Evolutionary conservation across 2,113 vertebrate genomes (phyloP), one percentile per base, ranked within the genome.

Genomic region (Eulacestoma nigropectus): DNA sequence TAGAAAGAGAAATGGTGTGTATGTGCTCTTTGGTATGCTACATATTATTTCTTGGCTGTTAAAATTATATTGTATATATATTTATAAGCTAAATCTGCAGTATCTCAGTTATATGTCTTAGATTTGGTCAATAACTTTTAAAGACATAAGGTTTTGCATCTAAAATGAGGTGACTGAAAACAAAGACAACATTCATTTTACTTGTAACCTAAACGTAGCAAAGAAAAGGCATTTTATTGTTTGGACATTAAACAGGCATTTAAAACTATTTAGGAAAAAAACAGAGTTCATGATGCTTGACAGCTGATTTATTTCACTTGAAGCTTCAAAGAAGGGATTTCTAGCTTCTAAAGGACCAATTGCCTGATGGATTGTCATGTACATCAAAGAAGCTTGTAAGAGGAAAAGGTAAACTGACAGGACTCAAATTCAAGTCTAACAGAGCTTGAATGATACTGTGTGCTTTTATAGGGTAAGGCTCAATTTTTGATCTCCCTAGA

Each of bases 311-410:
- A 96, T 96, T 96, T 96, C 68, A 87, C 60, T 83, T 79, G 64
- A 77, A 65, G 84, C 93, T 95, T 97, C 96, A 96, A 96, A 96
- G 93, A 90, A 85, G 20, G 72, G 94, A 93, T 97, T 97, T 95
- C 52, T 93, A 77, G 52, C 79, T 89, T 96, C 81, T 81, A 89
- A 96, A 83, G 84, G 62, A 84, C 56, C 57, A 65, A 78, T 84
- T 76, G 63, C 87, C 70, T 94, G 88, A 87, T 95, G 84, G 86
- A 93, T 96, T 96, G 91, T 96, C 88, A 32, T 75, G 64, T 89
- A 91, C 86, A 94, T 97, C 95, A 97, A 95, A 96, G 95, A 63
- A 83, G 55, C 65, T 94, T 86, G 15, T 46, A 76, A 76, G 93
- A 91, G 77, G 74, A 93, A 89, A 95, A 89, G 93, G 93, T 96